Evolutionary conservation across 2,797 vertebrate genomes (phyloP).

Genomic region (Kryptopterus vitreolus): DNA sequence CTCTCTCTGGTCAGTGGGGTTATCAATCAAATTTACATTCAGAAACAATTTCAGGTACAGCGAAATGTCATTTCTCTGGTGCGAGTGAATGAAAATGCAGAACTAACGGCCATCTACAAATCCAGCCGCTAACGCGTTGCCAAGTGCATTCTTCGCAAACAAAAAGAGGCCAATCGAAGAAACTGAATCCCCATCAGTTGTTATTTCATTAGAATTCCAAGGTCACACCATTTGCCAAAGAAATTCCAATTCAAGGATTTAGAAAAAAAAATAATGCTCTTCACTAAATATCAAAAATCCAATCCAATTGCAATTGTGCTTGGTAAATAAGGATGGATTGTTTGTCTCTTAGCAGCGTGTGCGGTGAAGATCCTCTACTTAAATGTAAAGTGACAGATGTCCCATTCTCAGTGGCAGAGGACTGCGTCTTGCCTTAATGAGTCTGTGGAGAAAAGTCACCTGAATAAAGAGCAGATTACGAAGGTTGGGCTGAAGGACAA

Average conservation of each 20-base stretch:
- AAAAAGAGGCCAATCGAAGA: constrained; percentile 46
- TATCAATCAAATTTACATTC: constrained; percentile 47
- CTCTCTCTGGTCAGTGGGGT: constrained; percentile 22
- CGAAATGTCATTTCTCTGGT: constrained; percentile 28
- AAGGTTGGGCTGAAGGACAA: constrained; percentile 59
- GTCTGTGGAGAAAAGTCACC: constrained; percentile 60
- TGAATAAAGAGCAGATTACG: constrained; percentile 57
- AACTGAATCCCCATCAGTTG: constrained; percentile 40
- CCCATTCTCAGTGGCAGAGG: constrained; percentile 56
- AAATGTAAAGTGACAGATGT: constrained; percentile 75
- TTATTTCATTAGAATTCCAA: constrained; percentile 48
- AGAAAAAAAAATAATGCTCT: constrained; percentile 61
- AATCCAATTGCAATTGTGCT: constrained; percentile 74
- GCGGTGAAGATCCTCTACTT: constrained; percentile 62
- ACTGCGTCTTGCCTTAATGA: constrained; percentile 58
- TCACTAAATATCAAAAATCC: constrained; percentile 69
- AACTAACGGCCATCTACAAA: constrained; percentile 18
- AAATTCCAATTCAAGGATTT: constrained; percentile 44
- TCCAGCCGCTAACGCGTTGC: constrained; percentile 29
- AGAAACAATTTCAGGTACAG: constrained; percentile 30
- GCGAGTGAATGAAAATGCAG: constrained; percentile 24
- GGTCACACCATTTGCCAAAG: constrained; percentile 42
- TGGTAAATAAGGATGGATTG: constrained; percentile 76
- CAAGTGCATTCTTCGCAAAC: constrained; percentile 20
- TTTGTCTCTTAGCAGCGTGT: constrained; percentile 70